Base-by-base conservation (phyloP, 2,888 invertebrate genomes). In the Drosophila fulvimacula region DNA sequence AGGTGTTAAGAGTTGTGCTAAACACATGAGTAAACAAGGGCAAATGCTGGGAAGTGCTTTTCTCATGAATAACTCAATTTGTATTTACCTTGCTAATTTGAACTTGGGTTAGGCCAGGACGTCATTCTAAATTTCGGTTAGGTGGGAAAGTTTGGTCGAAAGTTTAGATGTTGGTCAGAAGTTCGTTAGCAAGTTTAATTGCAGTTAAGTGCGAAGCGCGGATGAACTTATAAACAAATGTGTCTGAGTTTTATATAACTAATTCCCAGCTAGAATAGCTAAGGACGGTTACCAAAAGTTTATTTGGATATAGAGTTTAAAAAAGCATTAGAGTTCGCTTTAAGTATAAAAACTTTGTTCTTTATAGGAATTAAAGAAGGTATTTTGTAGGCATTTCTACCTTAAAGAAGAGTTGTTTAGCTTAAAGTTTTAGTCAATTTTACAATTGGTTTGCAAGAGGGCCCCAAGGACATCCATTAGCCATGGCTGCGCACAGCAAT, bases 401-500 rank as follows among this genome's bases (percentile, higher is more conserved):
- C 32, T 32, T 32, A 21, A 42, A n/a, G n/a, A 11, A 9, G 5
- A 32, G 9, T 15, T 51, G 49, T 11, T 15, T 5, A 51, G 21
- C 5, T 27, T 52, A 21, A 52, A 46, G 39, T 44, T 53, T 34
- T 24, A 30, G 42, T 10, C 41, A 52, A 55, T 67, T 69, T 51
- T 15, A 34, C 68, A 73, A 79, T 70, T 49, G 65, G 49, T 79
- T 79, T 68, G 63, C 73, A 81, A 74, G 58, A 56, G 61, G 58
- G 63, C 81, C 76, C 79, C 53, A 73, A 74, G 82, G 79, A 81
- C 44, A 32, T 34, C 27, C 79, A 76, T 74, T 81, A 68, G 24
- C 65, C 67, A 58, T 46, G 39, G 32, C 17, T 34, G 7, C 44
- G 15, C 15, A 49, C 48, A 30, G 55, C 51, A 57, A 27, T 41